Base-by-base conservation (phyloP, 2,797 vertebrate genomes). In the Rhodeus uyekii region DNA sequence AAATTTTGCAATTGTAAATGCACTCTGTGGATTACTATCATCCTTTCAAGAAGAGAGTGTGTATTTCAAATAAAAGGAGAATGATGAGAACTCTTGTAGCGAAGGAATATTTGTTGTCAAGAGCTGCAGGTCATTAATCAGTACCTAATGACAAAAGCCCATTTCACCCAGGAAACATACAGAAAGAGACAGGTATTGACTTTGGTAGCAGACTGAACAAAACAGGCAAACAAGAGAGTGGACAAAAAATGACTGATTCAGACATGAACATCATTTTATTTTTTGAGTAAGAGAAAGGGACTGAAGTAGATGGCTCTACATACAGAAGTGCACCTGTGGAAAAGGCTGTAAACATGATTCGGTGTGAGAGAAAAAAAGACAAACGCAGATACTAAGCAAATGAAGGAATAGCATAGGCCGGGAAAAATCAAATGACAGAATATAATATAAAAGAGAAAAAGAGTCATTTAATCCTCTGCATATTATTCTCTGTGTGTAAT, bases 401-500 rank as follows among this genome's bases (percentile, higher is more conserved):
- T 27, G 10, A 68, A 68, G 68, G 46, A 67, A 67, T 5, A 36
- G 16, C 5, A 50, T 13, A 64, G 18, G 27, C 14, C 10, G 1
- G 27, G 48, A 68, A 53, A 14, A 65, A 27, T 65, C 24, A 29
- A n/a, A 55, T 32, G 19, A 58, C 48, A 58, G 48, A 60, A 34
- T 69, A 71, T 8, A 44, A 42, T n/a, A 27, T 9, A 69, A 42
- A 39, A 69, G 39, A 32, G 18, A 69, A 36, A 46, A n/a, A 38
- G 22, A 58, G 38, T 32, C 61, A 86, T 86, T 80, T 80, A 80
- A 48, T 81, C 77, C 53, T 39, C 3, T 22, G 67, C 75, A 81
- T 84, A 87, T 34, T 79, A 85, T 88, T 82, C 76, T 79, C 65
- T 42, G 48, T 92, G 90, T 93, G 85, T 92, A 92, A 93, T 91